These are phyloP conservation scores for Xerus rutilus DNA, from an alignment of 2,797 vertebrate genomes.

Conservation along the genomic window DNA sequence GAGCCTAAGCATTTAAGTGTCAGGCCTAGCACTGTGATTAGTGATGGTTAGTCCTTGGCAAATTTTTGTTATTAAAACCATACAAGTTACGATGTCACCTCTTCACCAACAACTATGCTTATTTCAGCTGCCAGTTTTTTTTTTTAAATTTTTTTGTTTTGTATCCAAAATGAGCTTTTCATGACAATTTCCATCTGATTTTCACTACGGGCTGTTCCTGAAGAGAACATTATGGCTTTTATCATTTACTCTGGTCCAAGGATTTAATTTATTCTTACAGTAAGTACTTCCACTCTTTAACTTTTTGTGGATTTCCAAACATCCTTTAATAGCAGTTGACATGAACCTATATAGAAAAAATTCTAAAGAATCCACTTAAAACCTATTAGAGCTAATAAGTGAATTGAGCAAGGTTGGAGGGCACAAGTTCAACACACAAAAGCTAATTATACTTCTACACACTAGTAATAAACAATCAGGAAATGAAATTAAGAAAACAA, in stretches of 20 bases:
- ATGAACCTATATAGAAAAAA: neutral
- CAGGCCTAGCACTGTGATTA: neutral
- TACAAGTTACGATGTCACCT: too few relatives aligned
- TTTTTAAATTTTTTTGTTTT: neutral
- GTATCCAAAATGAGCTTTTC: neutral
- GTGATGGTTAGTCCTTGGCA: neutral
- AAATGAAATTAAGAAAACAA: slow-evolving; percentile 16
- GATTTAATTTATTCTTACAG: slow-evolving; percentile 34
- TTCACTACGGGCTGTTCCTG: neutral
- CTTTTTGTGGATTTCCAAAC: slow-evolving; percentile 14
- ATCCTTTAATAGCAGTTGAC: neutral
- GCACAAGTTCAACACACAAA: neutral
- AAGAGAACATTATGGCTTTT: neutral
- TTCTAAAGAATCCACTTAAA: slow-evolving; percentile 9
- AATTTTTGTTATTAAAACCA: neutral
- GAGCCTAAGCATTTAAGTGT: neutral
- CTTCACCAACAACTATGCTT: neutral
- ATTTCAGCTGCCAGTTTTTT: neutral
- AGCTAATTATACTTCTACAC: neutral
- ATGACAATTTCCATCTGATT: neutral
- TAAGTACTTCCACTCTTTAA: slow-evolving; percentile 6
- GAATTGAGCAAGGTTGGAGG: neutral
- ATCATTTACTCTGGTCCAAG: neutral
- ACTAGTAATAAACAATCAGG: neutral
- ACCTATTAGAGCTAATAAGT: neutral